These are phyloP conservation scores for Eutrigla gurnardus DNA, from an alignment of 2,797 vertebrate species.

Conservation along the genomic window DNA sequence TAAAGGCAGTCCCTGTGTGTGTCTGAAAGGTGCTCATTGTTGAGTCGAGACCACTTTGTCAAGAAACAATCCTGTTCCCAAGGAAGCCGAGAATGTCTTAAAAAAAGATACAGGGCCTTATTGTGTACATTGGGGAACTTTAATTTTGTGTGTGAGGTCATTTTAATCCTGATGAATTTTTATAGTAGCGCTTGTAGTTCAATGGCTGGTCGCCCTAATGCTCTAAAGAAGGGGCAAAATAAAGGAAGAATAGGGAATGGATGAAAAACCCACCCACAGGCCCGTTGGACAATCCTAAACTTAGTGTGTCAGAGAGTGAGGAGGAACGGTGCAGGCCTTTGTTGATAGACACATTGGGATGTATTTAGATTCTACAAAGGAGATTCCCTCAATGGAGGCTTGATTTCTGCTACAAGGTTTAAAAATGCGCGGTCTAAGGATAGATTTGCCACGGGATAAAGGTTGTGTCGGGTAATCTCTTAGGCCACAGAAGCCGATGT, in stretches of 20 bases:
- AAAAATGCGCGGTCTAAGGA: slow-evolving; percentile 74
- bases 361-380: slow-evolving; percentile 86
- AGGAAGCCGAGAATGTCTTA: slow-evolving; percentile 85
- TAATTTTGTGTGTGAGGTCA: slow-evolving; percentile 90
- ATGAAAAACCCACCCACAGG: slow-evolving; percentile 83
- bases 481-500: slow-evolving; percentile 55
- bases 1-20: slow-evolving; percentile 85
- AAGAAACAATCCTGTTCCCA: slow-evolving; percentile 89
- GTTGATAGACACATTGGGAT: slow-evolving; percentile 85
- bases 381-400: slow-evolving; percentile 78
- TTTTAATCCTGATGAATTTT: slow-evolving; percentile 92
- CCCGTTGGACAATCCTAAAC: slow-evolving; percentile 78
- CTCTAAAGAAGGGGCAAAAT: slow-evolving; percentile 78
- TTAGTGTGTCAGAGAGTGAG: slow-evolving; percentile 79
- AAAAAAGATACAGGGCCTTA: slow-evolving; percentile 86
- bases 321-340: slow-evolving; percentile 81
- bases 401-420: slow-evolving; percentile 85
- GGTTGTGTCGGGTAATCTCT: slow-evolving; percentile 75
- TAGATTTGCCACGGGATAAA: slow-evolving; percentile 76
- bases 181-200: slow-evolving; percentile 85
- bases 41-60: slow-evolving; percentile 85
- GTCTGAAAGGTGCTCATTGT: slow-evolving; percentile 90
- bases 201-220: slow-evolving; percentile 85
- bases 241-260: slow-evolving; percentile 73
- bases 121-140: slow-evolving; percentile 86